Evolutionary conservation across 1,140 invertebrate genomes (phyloP).

Genomic region (Apocrypta bakeri): DNA sequence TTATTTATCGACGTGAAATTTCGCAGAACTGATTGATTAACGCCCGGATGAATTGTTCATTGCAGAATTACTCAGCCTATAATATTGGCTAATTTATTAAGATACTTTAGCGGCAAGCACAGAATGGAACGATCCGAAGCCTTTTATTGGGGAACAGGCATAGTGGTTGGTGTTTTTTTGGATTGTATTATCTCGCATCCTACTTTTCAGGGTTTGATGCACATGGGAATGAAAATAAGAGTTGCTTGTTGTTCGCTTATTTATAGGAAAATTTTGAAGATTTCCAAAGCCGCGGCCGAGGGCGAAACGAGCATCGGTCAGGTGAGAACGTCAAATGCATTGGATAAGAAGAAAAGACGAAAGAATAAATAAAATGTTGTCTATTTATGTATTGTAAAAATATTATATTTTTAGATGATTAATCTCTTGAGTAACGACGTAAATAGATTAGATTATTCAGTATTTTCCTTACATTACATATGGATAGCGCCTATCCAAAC

Average conservation of each 20-base stretch:
- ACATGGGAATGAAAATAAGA: slow-evolving; percentile 86
- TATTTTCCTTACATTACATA: slow-evolving; percentile 83
- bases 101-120: slow-evolving; percentile 76
- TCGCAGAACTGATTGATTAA: neutral
- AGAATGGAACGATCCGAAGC: slow-evolving; percentile 73
- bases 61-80: slow-evolving; percentile 82
- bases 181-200: slow-evolving; percentile 85
- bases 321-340: slow-evolving; percentile 45
- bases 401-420: slow-evolving; percentile 85
- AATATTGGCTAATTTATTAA: slow-evolving; percentile 81
- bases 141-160: slow-evolving; percentile 79
- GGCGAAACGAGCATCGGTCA: slow-evolving; percentile 67
- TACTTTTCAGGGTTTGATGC: slow-evolving; percentile 83
- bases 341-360: too few relatives aligned
- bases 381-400: neutral
- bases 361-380: too few relatives aligned
- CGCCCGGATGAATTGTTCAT: slow-evolving; percentile 53
- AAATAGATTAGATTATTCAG: slow-evolving; percentile 81
- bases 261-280: slow-evolving; percentile 83
- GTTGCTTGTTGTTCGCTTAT: slow-evolving; percentile 86
- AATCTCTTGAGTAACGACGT: slow-evolving; percentile 95
- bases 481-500: slow-evolving; percentile 90
- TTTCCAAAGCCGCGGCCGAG: slow-evolving; percentile 56
- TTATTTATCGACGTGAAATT: slow-evolving; percentile 18
- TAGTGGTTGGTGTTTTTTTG: slow-evolving; percentile 81